These are phyloP conservation scores for Cephus cinctus DNA, from an alignment of 1,140 invertebrate species.

Conservation along the genomic window DNA sequence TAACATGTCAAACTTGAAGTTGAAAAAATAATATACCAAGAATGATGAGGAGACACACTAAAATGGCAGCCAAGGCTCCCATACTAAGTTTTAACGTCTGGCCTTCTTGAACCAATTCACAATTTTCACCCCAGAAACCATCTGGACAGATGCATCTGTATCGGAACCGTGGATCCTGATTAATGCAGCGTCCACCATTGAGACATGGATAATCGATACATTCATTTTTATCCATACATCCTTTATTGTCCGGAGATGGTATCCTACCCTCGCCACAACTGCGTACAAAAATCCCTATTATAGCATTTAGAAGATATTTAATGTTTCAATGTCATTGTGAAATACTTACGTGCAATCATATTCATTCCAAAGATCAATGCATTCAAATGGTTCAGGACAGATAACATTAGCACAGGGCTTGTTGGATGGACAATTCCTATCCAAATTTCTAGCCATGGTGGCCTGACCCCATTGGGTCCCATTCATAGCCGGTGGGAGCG, in stretches of 20 bases:
- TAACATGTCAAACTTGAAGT: not conserved
- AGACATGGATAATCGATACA: conserved; percentile 89
- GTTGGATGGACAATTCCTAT: conserved; percentile 88
- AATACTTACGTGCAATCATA: conserved; percentile 98
- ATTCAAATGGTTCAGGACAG: conserved; percentile 91
- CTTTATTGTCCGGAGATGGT: conserved; percentile 83
- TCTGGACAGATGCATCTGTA: conserved; percentile 84
- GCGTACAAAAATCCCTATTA: too few species aligned
- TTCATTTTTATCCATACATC: conserved; percentile 92
- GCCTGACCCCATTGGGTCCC: conserved; percentile 93
- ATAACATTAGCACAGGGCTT: conserved; percentile 90
- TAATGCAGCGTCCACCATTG: conserved; percentile 86
- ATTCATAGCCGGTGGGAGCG: conserved; percentile 88
- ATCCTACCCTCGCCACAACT: conserved; percentile 91
- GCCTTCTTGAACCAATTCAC: conserved; percentile 89
- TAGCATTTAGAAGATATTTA: too few species aligned
- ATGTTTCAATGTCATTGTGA: too few species aligned
- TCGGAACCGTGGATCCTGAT: conserved; percentile 80
- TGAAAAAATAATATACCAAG: conserved; percentile 60
- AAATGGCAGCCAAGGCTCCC: conserved; percentile 89
- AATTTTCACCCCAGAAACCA: conserved; percentile 92
- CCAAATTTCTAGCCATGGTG: conserved; percentile 86
- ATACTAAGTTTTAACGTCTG: conserved; percentile 90
- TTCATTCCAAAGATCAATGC: conserved; percentile 94
- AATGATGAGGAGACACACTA: conserved; percentile 92